Percentiles rank a stretch among this genome's conserved stretches.
These are phyloP conservation scores for Sweltsa coloradensis DNA, from an alignment of 1,140 invertebrate species.

Conservation along the genomic window DNA sequence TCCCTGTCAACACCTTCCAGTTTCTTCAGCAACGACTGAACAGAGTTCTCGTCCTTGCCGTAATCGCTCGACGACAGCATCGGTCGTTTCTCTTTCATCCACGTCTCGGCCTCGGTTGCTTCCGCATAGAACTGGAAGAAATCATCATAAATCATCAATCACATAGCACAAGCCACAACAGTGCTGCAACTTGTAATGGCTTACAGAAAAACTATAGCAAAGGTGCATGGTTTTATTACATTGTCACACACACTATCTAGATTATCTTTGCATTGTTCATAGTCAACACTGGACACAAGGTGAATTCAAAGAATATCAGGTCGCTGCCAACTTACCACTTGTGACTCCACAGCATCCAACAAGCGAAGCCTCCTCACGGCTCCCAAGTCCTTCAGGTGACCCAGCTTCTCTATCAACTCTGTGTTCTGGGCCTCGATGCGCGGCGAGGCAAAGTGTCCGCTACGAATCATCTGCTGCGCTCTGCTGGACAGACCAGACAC, in stretches of 20 bases:
- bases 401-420: constrained; percentile 49
- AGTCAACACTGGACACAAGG: no score
- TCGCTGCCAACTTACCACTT: constrained; percentile 62
- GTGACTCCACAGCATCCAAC: constrained; percentile 71
- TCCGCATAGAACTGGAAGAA: constrained; percentile 66
- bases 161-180: constrained; percentile 8
- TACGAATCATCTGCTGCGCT: constrained; percentile 65
- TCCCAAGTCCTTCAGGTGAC: constrained; percentile 53
- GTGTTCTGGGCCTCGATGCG: constrained; percentile 53
- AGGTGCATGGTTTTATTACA: no score
- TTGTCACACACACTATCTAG: no score
- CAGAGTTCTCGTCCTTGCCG: constrained; percentile 80
- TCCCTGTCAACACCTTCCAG: constrained; percentile 71
- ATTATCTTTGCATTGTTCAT: no score
- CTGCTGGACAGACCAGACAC: constrained; percentile 54
- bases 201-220: no score
- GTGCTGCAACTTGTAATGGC: neutral
- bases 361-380: constrained; percentile 52
- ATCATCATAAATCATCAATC: constrained; percentile 6
- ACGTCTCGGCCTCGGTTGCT: constrained; percentile 71
- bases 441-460: constrained; percentile 66
- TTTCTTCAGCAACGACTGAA: constrained; percentile 64
- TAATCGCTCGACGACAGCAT: constrained; percentile 61
- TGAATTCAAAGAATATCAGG: no score
- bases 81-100: constrained; percentile 74